Base-by-base conservation (phyloP, 35 echinoderm and acorn worm genomes). In the Heliocidaris erythrogramma region DNA sequence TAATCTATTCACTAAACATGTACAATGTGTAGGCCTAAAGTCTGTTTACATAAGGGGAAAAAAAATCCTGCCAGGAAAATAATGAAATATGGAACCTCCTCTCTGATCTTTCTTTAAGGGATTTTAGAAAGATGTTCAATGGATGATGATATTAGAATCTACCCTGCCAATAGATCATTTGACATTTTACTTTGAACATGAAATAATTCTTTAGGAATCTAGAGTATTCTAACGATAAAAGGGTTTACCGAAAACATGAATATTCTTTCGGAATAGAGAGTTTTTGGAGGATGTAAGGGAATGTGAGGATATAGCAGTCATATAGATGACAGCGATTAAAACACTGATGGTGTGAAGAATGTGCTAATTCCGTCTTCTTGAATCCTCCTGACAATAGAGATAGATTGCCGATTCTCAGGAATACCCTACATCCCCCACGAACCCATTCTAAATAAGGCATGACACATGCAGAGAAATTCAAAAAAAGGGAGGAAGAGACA, bases 331-430 rank as follows among this genome's bases (percentile, higher is more conserved):
- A 78, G 2, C 21, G 65, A 78, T 78, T 78, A 78, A 78, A 78
- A 78, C 65, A n/a, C 65, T n/a, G 65, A 78, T 78, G 65, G 65
- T 78, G 65, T 78, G 65, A 78, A 78, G 65, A n/a, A 78, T 78
- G 65, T 21, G 65, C 65, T 78, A 78, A 78, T 78, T 78, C 27
- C 6, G 65, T 78, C 65, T 78, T 24, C 3, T 78, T 78, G 18
- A n/a, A 78, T 24, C 8, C 65, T 9, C 65, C 5, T 78, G 65
- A 78, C 27, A n/a, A 78, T 78, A 27, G 7, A 78, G 27, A 78
- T 7, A 42, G 35, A 42, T 42, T 42, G 35, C 35, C 3, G 21
- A 27, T 78, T 78, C 65, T 78, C 65, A n/a, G 65, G 27, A 78
- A n/a, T 27, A 78, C 1, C 65, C 65, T 56, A 56, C 1, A 42